A percentile compares a stretch with the other conserved stretches of the same genome.
Conservation (phyloP, 2,797 vertebrate species). For the Danio kyathit region DNA sequence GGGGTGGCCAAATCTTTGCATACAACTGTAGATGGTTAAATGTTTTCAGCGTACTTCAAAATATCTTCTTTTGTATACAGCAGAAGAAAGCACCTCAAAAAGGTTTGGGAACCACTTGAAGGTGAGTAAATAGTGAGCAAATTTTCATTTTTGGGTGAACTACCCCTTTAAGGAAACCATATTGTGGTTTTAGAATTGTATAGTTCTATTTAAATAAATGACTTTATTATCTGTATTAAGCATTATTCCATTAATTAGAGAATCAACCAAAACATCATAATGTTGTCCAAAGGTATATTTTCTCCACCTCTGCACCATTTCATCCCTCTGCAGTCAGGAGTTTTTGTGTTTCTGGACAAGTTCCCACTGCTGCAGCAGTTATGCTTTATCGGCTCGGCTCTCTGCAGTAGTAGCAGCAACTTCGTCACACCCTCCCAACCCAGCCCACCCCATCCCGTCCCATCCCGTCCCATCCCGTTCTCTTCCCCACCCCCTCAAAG, state of each 20-base stretch:
- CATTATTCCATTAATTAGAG: neutral
- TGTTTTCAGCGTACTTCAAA: no score
- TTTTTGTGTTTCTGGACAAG: constrained; percentile 79
- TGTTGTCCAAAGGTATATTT: neutral
- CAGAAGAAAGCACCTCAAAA: no score
- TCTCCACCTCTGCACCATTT: constrained; percentile 78
- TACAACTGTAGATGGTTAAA: no score
- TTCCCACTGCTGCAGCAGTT: constrained; percentile 79
- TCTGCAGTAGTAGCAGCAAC: constrained; percentile 68
- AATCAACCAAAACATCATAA: neutral
- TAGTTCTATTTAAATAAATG: neutral
- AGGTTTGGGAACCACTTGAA: no score
- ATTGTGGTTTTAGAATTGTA: no score
- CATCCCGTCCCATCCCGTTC: constrained; percentile 33
- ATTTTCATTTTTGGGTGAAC: no score
- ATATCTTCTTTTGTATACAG: no score
- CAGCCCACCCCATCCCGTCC: neutral
- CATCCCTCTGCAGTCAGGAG: constrained; percentile 72
- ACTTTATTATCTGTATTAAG: neutral
- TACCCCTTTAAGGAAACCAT: no score
- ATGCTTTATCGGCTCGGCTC: constrained; percentile 74
- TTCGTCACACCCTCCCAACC: constrained; percentile 44
- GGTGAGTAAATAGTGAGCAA: no score
- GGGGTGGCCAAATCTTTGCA: no score
- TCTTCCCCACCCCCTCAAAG: constrained; percentile 34